phyloP scores from a whole-genome alignment of 2,113 vertebrate genomes.

The Benitochromis conjunctus region DNA sequence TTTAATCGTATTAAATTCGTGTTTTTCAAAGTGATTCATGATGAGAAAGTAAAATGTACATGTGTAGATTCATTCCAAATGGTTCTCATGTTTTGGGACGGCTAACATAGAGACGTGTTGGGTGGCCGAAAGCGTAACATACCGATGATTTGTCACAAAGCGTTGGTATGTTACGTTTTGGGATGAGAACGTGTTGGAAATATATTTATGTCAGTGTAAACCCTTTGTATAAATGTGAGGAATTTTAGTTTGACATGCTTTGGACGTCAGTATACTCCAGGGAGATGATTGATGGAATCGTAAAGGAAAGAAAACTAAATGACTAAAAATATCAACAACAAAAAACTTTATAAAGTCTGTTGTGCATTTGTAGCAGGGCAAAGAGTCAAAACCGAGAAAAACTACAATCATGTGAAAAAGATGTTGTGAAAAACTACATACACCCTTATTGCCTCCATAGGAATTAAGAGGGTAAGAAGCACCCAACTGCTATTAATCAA shows the following conservation, averaged over 20 bases:
- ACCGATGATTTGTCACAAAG: too few species aligned
- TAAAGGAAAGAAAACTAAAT: background rate
- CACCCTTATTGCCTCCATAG: rapidly evolving
- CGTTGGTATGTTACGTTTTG: too few species aligned
- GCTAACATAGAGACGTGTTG: too few species aligned
- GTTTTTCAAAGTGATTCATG: too few species aligned
- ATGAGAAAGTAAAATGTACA: too few species aligned
- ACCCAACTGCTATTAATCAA: background rate
- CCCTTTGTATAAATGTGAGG: background rate
- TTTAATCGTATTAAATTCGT: too few species aligned
- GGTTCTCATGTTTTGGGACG: too few species aligned
- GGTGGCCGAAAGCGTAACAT: too few species aligned
- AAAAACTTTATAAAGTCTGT: background rate
- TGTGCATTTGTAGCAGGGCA: background rate
- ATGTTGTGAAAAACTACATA: background rate
- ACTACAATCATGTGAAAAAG: background rate
- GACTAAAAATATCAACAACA: background rate
- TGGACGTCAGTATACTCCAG: background rate
- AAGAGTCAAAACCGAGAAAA: background rate
- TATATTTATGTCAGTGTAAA: background rate
- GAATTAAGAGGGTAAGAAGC: background rate
- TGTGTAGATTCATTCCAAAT: too few species aligned
- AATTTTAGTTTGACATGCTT: background rate
- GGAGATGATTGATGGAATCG: background rate
- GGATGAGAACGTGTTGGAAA: background rate